phyloP scores from a whole-genome alignment of 2,113 vertebrate genomes.

The Epinephelus lanceolatus region DNA sequence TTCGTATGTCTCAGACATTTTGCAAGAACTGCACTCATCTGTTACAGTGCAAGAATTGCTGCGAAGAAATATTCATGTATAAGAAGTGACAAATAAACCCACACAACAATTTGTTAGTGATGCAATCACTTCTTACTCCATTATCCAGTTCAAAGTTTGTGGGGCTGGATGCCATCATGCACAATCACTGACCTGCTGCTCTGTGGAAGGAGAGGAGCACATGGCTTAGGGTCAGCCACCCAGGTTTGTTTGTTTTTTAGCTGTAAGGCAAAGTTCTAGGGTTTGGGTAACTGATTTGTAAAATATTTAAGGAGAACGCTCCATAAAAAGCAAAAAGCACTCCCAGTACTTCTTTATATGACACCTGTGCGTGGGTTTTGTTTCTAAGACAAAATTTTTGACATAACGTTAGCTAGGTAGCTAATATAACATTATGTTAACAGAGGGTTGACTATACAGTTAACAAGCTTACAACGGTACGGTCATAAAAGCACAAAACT shows the following conservation, averaged over 20 bases:
- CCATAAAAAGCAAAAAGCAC: no score
- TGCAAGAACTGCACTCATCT: constrained; percentile 5
- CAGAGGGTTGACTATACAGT: no score
- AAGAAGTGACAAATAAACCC: neutral
- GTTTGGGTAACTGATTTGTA: neutral
- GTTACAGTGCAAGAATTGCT: neutral
- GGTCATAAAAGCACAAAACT: no score
- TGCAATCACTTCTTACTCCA: neutral
- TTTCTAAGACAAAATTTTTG: no score
- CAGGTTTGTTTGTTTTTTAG: neutral
- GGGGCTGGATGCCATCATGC: neutral
- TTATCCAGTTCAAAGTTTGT: neutral
- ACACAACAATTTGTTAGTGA: neutral
- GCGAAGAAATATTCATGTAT: neutral
- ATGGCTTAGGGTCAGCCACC: neutral
- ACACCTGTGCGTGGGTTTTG: no score
- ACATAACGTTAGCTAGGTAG: no score
- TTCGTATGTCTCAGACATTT: constrained; percentile 4
- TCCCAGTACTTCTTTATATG: no score
- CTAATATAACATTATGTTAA: no score
- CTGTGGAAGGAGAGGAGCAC: neutral
- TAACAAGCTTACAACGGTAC: no score
- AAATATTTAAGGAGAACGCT: no score
- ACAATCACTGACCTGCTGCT: neutral
- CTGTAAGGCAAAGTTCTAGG: neutral